Evolutionary conservation across 2,113 vertebrate species (phyloP).

Genomic region (Polypterus bichir): DNA sequence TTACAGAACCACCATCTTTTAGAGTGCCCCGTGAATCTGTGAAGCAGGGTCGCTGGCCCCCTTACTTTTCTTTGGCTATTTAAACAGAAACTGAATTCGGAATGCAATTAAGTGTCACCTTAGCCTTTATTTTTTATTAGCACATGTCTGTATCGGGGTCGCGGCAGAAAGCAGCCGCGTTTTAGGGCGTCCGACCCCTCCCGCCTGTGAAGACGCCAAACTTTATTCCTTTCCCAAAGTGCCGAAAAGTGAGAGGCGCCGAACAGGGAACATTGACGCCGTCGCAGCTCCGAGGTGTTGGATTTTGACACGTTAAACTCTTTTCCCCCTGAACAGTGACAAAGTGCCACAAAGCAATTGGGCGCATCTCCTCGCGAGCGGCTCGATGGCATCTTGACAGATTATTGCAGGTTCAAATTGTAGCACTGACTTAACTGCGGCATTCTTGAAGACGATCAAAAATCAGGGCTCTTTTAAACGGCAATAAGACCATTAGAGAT

Average conservation of each 20-base stretch:
- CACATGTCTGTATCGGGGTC: background rate
- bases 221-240: background rate
- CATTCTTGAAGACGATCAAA: constrained; percentile 62
- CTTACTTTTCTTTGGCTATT: too few species aligned
- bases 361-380: constrained; percentile 38
- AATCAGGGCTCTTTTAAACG: constrained; percentile 72
- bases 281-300: constrained; percentile 53
- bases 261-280: constrained; percentile 26
- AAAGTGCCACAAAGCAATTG: constrained; percentile 53
- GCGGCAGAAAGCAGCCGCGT: background rate
- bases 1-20: too few species aligned
- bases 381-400: constrained; percentile 65
- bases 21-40: too few species aligned
- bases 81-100: too few species aligned
- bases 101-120: too few species aligned
- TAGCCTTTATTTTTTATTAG: background rate
- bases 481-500: constrained; percentile 78
- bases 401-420: constrained; percentile 64
- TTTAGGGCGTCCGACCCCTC: background rate
- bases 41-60: too few species aligned
- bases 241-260: background rate
- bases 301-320: constrained; percentile 54
- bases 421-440: constrained; percentile 63
- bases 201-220: background rate
- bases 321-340: constrained; percentile 52